Base-by-base conservation (phyloP, 2,113 vertebrate genomes). In the Semnornis frantzii region DNA sequence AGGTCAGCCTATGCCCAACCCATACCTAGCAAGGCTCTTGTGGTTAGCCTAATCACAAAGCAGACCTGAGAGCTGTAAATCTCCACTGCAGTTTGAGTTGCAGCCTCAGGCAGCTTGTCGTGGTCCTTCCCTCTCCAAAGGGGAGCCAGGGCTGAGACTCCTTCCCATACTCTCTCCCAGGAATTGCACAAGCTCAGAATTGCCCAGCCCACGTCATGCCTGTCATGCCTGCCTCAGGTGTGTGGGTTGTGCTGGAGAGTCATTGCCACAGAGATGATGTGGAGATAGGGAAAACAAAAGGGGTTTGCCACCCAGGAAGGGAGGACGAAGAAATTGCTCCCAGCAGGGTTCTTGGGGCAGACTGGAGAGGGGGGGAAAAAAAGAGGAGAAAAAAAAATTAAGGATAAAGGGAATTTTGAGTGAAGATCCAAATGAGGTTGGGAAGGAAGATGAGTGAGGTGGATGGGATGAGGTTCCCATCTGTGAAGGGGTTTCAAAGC, bases 71-170 rank as follows among this genome's bases (percentile, higher is more conserved):
- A 34, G 74, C 21, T 30, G 55, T 55, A 50, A 34, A 9, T 10
- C 52, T 30, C 3, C 1, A 50, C 39, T 19, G 12, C 11, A n/a
- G 44, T 28, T 18, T 27, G 54, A 58, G 57, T 17, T 0, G 0
- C 2, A 23, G 42, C 68, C 59, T 63, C 31, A 15, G 77, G 69
- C 25, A 16, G 2, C n/a, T 58, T 58, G 25, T 54, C 3, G 0
- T 3, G 33, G 18, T 55, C 76, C 14, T n/a, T 50, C 37, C 48
- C 66, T 15, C 83, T 79, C 10, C 8, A 0, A 1, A 78, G 7
- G 30, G 23, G 9, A 48, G 8, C 24, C 9, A 1, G 69, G 75
- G 80, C 87, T 39, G 28, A 19, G 70, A 42, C 71, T 39, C 64
- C 73, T 77, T 66, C 81, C 73, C 31, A 0, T 30, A 76, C 82